Conservation (phyloP, 2,797 vertebrate species). For the Streptopelia turtur region DNA sequence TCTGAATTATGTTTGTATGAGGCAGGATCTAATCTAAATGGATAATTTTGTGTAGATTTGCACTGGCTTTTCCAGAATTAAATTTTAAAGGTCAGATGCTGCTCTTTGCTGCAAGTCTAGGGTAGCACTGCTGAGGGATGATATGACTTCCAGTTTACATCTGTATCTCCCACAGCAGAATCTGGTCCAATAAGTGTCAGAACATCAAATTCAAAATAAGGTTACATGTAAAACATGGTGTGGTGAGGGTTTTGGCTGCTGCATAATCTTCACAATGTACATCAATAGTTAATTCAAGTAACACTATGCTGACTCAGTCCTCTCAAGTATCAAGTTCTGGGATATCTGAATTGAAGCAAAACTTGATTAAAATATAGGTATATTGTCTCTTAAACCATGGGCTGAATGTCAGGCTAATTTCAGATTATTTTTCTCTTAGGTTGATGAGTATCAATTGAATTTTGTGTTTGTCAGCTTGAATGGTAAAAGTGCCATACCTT, state of each 20-base stretch:
- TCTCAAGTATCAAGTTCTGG: not conserved
- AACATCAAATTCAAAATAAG: not conserved
- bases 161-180: not conserved
- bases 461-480: not conserved
- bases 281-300: constrained; percentile 8
- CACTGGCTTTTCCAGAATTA: constrained; percentile 9
- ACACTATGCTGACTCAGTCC: not conserved
- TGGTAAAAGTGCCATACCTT: not conserved
- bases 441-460: not conserved
- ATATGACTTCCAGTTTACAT: not conserved
- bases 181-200: not conserved
- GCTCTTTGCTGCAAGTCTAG: not conserved
- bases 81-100: constrained; percentile 1
- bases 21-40: not conserved
- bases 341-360: not conserved
- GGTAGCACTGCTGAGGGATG: not conserved
- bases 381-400: not conserved
- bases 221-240: not conserved
- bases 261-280: not conserved
- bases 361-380: not conserved
- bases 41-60: not conserved
- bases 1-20: not conserved
- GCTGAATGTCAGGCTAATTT: not conserved
- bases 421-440: not conserved
- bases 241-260: not conserved